Conservation (phyloP, 2,113 vertebrate genomes). For the Oxyruncus cristatus region DNA sequence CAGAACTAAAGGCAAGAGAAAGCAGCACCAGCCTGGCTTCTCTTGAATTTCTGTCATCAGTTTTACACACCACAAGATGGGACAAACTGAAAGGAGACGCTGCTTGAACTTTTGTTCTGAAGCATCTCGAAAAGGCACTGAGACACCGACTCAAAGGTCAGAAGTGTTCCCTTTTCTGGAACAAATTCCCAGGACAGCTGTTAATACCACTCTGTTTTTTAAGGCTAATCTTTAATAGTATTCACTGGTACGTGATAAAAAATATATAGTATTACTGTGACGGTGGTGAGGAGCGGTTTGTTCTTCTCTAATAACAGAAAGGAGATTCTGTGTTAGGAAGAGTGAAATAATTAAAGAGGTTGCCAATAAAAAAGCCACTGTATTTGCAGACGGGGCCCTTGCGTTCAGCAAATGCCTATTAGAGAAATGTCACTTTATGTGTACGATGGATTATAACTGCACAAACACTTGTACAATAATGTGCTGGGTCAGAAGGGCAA, state of each 20-base stretch:
- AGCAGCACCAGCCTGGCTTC: neutral
- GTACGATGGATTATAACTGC: constrained; percentile 2
- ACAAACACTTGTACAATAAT: neutral
- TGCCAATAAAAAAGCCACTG: constrained; percentile 27
- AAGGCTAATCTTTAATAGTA: neutral
- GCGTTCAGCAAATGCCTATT: constrained; percentile 5
- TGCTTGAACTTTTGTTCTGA: constrained; percentile 44
- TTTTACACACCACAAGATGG: neutral
- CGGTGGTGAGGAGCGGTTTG: neutral
- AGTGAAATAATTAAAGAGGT: constrained; percentile 1
- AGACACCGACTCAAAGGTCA: constrained; percentile 33
- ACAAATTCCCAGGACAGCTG: neutral
- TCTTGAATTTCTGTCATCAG: neutral
- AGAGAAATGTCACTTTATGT: constrained; percentile 53
- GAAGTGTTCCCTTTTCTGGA: constrained; percentile 16
- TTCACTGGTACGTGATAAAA: neutral
- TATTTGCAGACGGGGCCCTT: constrained; percentile 16
- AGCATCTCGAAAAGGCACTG: neutral
- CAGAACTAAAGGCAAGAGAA: neutral
- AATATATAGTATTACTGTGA: neutral
- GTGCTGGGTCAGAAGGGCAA: neutral
- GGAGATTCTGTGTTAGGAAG: neutral
- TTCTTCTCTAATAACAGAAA: neutral
- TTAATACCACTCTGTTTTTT: constrained; percentile 20
- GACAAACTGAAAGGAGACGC: neutral